Percentiles rank a stretch among this genome's conserved stretches.
phyloP scores from a whole-genome alignment of 2,888 invertebrate genomes.

The Dryocosmus kuriphilus region DNA sequence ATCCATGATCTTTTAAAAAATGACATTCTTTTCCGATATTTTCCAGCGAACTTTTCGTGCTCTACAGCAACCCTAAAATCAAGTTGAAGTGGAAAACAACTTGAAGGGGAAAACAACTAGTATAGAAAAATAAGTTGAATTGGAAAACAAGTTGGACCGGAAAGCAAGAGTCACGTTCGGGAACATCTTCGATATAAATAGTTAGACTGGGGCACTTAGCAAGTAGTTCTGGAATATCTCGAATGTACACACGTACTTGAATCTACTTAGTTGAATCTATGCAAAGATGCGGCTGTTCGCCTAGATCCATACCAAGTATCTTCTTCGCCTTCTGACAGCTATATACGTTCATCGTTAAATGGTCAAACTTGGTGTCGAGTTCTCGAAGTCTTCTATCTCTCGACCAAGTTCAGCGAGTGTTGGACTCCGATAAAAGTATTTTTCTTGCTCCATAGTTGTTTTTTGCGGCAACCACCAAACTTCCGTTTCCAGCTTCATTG shows the following conservation, averaged over 20 bases:
- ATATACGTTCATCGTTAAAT: constrained; percentile 64
- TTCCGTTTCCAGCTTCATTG: constrained; percentile 23
- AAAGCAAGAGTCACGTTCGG: constrained; percentile 5
- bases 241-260: constrained; percentile 35
- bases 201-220: constrained; percentile 18
- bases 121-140: constrained; percentile 20
- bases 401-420: constrained; percentile 69
- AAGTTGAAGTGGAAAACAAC: neutral
- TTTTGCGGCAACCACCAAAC: constrained; percentile 30
- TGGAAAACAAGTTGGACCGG: neutral
- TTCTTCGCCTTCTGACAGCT: neutral
- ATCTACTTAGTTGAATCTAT: constrained; percentile 35
- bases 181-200: constrained; percentile 25
- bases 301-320: constrained; percentile 28
- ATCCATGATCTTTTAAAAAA: too few species aligned
- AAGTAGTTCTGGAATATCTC: constrained; percentile 37
- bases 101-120: neutral
- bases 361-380: constrained; percentile 67
- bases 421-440: constrained; percentile 73
- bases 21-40: too few species aligned
- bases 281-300: constrained; percentile 29
- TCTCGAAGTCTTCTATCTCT: constrained; percentile 66
- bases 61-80: too few species aligned
- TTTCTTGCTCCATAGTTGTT: constrained; percentile 65
- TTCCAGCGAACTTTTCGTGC: too few species aligned